Base-by-base conservation (phyloP, 2,888 invertebrate species). In the Morpho helenor region DNA sequence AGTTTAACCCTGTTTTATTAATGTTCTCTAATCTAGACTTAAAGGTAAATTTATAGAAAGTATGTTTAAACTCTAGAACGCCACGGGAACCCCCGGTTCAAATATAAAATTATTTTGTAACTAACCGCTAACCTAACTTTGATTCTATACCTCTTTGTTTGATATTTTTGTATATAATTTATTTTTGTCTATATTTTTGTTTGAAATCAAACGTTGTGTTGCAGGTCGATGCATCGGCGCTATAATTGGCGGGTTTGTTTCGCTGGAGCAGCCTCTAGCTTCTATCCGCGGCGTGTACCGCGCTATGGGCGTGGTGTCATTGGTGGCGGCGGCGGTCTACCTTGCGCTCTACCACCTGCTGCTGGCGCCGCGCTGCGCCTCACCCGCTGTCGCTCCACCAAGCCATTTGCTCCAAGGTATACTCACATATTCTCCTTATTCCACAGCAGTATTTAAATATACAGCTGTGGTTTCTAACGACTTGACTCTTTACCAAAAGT, bases 141-240 rank as follows among this genome's bases (percentile, higher is more conserved):
- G 31, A 5, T 5, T 5, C 31, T 31, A 31, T 31, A 31, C 4
- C 5, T 31, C 3, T 31, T 16, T n/a, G n/a, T n/a, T n/a, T n/a
- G n/a, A n/a, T n/a, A n/a, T n/a, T n/a, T n/a, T n/a, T n/a, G n/a
- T n/a, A n/a, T n/a, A n/a, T n/a, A n/a, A 16, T 16, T 16, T 16
- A 16, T 16, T n/a, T 23, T 23, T 4, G 3, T 23, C 23, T 5
- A 31, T 2, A 31, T 31, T 31, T 5, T 31, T 31, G 31, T 5
- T 5, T 31, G 2, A 5, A 31, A 31, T 31, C 31, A 31, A 31
- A 31, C 3, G 5, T 31, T 31, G 31, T 31, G 31, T 56, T n/a
- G 2, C 67, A 95, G 96, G 96, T 63, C 93, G 96, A 42, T 93
- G 93, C 68, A 85, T 95, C 66, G 96, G 96, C 53, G 94, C 95